These are phyloP conservation scores for Chlorops oryzae DNA, from an alignment of 1,140 invertebrate genomes.

Conservation along the genomic window DNA sequence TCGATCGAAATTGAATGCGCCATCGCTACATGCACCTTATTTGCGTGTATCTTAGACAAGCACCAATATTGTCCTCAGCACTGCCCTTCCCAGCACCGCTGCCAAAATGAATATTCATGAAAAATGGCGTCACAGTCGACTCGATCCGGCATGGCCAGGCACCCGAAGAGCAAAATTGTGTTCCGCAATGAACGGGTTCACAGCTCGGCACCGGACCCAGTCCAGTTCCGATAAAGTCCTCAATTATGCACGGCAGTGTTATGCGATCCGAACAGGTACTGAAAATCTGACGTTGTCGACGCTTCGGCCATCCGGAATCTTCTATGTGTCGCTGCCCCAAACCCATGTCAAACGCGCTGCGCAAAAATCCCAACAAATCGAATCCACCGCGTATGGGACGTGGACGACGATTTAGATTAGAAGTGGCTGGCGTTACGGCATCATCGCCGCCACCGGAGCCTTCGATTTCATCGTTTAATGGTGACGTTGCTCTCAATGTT, in stretches of 20 bases:
- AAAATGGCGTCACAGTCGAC: conserved; percentile 68
- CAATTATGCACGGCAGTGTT: conserved; percentile 72
- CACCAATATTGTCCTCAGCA: conserved; percentile 72
- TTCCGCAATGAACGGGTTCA: conserved; percentile 66
- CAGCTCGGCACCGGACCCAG: conserved; percentile 34
- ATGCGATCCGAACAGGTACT: conserved; percentile 63
- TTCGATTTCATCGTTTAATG: conserved; percentile 32
- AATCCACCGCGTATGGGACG: conserved; percentile 32
- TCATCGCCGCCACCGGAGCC: conserved; percentile 44
- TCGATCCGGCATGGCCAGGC: conserved; percentile 61
- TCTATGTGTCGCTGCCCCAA: conserved; percentile 16
- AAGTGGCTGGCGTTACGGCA: conserved; percentile 17
- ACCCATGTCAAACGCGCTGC: conserved; percentile 22
- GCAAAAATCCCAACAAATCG: conserved; percentile 28
- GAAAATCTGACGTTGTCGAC: conserved; percentile 35
- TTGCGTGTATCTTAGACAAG: conserved; percentile 68
- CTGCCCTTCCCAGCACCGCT: conserved; percentile 57
- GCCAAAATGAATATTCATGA: conserved; percentile 70
- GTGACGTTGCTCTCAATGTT: conserved; percentile 19
- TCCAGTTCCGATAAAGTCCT: conserved; percentile 68
- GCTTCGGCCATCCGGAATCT: not conserved
- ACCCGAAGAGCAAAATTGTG: conserved; percentile 58
- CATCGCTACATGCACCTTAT: conserved; percentile 59
- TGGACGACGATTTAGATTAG: conserved; percentile 28
- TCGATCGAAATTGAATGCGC: too few relatives aligned